phyloP scores from a whole-genome alignment of 2,113 vertebrate genomes.

The Cinclus cinclus region DNA sequence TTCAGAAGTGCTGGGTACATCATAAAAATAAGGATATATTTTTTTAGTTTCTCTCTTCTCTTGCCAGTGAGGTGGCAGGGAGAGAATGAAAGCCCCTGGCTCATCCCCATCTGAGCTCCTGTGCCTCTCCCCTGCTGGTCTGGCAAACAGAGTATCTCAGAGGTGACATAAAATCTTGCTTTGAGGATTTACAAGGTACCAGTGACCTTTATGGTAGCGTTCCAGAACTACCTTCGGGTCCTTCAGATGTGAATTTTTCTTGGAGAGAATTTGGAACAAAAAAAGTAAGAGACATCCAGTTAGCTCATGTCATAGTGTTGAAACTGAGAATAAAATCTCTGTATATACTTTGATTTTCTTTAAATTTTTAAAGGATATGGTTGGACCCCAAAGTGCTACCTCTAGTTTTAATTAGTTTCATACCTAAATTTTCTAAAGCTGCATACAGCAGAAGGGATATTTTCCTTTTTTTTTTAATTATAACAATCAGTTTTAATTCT shows the following conservation, averaged over 20 bases:
- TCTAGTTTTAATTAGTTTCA: neutral
- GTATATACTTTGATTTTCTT: neutral
- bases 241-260: neutral
- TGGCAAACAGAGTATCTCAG: neutral
- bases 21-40: neutral
- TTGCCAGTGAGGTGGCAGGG: neutral
- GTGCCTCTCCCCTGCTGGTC: neutral
- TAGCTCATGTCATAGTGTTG: neutral
- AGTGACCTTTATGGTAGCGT: neutral
- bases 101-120: neutral
- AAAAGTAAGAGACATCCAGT: neutral
- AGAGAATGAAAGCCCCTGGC: neutral
- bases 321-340: neutral
- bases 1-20: neutral
- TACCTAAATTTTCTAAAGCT: conserved; percentile 16
- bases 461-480: neutral
- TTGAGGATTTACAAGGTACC: conserved; percentile 2
- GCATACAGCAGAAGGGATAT: neutral
- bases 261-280: neutral
- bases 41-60: neutral
- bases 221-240: neutral
- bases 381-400: neutral
- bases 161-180: neutral
- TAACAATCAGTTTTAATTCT: neutral
- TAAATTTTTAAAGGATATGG: neutral